These are phyloP conservation scores for Asobara japonica DNA, from an alignment of 1,140 invertebrate genomes.

Conservation along the genomic window DNA sequence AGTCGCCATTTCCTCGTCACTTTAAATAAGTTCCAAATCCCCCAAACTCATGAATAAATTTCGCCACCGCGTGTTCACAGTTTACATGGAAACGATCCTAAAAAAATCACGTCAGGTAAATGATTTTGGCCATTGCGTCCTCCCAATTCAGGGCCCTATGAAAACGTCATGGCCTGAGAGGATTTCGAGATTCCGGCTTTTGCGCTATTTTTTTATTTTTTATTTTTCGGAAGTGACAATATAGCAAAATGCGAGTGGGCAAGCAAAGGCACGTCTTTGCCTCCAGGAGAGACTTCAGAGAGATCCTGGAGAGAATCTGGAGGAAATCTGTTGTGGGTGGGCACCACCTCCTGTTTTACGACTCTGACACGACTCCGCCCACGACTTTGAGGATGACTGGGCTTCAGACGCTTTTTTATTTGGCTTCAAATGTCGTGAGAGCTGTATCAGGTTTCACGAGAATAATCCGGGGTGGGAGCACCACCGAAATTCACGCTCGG, in stretches of 20 bases:
- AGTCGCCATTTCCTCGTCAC: not conserved
- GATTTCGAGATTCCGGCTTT: not conserved
- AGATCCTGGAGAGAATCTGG: slow-evolving; percentile 9
- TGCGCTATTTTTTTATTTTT: not conserved
- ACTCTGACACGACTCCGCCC: slow-evolving; percentile 28
- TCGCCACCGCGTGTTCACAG: not conserved
- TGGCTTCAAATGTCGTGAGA: too few relatives aligned
- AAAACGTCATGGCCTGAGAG: not conserved
- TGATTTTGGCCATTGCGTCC: not conserved
- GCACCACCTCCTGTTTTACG: slow-evolving; percentile 37
- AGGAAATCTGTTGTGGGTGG: slow-evolving; percentile 2
- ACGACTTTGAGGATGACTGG: too few relatives aligned
- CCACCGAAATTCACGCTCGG: too few relatives aligned
- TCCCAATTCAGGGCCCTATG: not conserved
- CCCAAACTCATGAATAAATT: slow-evolving; percentile 1
- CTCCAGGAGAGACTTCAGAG: too few relatives aligned
- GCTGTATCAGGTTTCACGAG: too few relatives aligned
- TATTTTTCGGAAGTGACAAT: not conserved
- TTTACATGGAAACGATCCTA: not conserved
- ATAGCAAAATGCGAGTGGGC: too few relatives aligned
- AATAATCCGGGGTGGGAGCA: too few relatives aligned
- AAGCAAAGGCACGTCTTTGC: too few relatives aligned
- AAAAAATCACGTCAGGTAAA: not conserved
- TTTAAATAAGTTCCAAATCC: not conserved
- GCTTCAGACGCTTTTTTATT: too few relatives aligned